Base-by-base conservation (phyloP, 2,113 vertebrate species). In the Bostrychus sinensis region DNA sequence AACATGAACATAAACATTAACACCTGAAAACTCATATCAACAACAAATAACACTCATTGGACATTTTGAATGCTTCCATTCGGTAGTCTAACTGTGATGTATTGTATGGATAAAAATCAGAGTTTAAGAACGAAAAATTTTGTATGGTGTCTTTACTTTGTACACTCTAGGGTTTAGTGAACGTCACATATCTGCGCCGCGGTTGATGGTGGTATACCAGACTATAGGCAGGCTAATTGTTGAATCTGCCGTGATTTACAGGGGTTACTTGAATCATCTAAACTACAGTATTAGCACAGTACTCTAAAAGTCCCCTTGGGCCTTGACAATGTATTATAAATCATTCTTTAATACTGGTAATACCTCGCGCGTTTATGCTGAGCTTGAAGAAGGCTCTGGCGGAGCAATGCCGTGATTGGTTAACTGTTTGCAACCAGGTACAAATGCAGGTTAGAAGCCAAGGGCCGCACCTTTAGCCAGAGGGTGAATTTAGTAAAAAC, bases 381-480 rank as follows among this genome's bases (percentile, higher is more conserved):
- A n/a, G n/a, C n/a, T n/a, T n/a, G n/a, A n/a, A n/a, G n/a, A n/a
- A n/a, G n/a, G n/a, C n/a, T n/a, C n/a, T n/a, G n/a, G n/a, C n/a
- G n/a, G n/a, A n/a, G n/a, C 1, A 16, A 20, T 36, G 41, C 17
- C 48, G 62, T 62, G 51, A 10, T 53, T 72, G 55, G 63, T 14
- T 7, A 57, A 58, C 26, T 38, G 19, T 48, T 54, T 62, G 70
- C 39, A 56, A 19, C 38, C 57, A 71, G 60, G 50, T 62, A 69
- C 71, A 63, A 77, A 51, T 60, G 37, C 5, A 22, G 19, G 4
- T 7, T 5, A 11, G 43, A 23, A 22, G 20, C 25, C 2, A 22
- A 19, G 25, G 6, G 41, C 73, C 84, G 85, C 86, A 75, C 84
- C 82, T 83, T 80, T 74, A 6, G 16, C n/a, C 48, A 7, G 10